Percentiles rank a stretch among this genome's conserved stretches.
Evolutionary conservation across 2,113 vertebrate genomes (phyloP).

Genomic region (Camarhynchus parvulus): DNA sequence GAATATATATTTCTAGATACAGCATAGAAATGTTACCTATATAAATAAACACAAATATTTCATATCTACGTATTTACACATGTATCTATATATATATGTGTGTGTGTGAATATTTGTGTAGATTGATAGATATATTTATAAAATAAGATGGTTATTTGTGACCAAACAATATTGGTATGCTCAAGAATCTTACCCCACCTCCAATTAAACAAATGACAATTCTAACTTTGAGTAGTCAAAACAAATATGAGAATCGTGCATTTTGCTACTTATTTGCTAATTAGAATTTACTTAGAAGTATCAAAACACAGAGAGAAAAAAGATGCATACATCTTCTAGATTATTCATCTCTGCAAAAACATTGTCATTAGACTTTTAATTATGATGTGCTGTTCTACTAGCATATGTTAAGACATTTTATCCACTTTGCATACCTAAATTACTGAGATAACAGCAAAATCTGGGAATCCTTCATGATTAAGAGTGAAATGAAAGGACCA

Average conservation of each 20-base stretch:
- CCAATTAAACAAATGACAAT: not conserved
- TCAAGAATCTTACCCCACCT: not conserved
- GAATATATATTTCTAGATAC: not conserved
- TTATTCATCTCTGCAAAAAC: not conserved
- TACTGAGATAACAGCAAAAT: not conserved
- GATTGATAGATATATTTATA: not conserved
- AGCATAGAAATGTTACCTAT: not conserved
- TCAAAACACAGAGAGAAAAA: not conserved
- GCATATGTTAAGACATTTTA: not conserved
- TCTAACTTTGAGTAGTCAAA: not conserved
- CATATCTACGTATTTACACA: no score
- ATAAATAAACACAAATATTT: not conserved
- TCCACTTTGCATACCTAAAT: not conserved
- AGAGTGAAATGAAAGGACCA: not conserved
- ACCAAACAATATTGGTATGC: not conserved
- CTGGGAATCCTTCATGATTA: fast-evolving
- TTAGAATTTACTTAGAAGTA: not conserved
- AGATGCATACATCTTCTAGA: not conserved
- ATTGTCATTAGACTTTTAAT: not conserved
- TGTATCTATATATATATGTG: no score
- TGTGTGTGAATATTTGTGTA: not conserved
- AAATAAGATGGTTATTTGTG: not conserved
- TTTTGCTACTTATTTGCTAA: not conserved
- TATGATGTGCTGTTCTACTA: not conserved
- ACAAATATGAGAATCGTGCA: not conserved